Evolutionary conservation across 1,140 invertebrate genomes (phyloP), one percentile per base, ranked within the genome.

Genomic region (Melitaea cinxia): DNA sequence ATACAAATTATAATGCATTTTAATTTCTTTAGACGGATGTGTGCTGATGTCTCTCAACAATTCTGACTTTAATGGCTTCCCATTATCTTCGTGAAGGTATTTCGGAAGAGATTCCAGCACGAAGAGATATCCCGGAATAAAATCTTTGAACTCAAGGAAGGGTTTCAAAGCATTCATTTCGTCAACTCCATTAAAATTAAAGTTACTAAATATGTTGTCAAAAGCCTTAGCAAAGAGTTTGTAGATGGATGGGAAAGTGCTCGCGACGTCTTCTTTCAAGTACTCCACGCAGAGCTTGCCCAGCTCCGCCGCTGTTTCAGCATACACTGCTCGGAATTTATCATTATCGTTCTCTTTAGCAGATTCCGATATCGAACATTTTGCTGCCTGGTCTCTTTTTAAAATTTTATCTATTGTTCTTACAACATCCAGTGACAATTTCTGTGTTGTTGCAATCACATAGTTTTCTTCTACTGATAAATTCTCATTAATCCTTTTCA

Each of bases 1-100:
- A 4, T 28, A 3, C 3, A 28, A 28, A 28, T 28, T 28, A 14
- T 63, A 80, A 45, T 74, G 65, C 42, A 80, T 67, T 70, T 73
- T 61, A 0, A 85, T 70, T 70, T 73, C 73, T 4, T 26, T 3
- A n/a, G 75, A 75, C 9, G 79, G 65, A 73, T 82, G 75, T 14
- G 62, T 53, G n/a, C 23, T 7, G 23, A 82, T 45, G 62, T 60
- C 60, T 14, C 77, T 52, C 5, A 68, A 60, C 30, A 83, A 60
- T 56, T 80, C 55, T 10, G 21, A 9, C 24, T 39, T 58, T 6
- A 50, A 42, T 1, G 35, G 12, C 23, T 63, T 65, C 6, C 72
- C 30, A 30, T 72, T 33, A 12, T 61, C 54, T 2, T 49, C 30
- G 26, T 24, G 10, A 35, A 58, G n/a, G 47, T 63, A 54, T 4